phyloP scores from a whole-genome alignment of 2,797 vertebrate genomes.

The Ateles fusciceps region DNA sequence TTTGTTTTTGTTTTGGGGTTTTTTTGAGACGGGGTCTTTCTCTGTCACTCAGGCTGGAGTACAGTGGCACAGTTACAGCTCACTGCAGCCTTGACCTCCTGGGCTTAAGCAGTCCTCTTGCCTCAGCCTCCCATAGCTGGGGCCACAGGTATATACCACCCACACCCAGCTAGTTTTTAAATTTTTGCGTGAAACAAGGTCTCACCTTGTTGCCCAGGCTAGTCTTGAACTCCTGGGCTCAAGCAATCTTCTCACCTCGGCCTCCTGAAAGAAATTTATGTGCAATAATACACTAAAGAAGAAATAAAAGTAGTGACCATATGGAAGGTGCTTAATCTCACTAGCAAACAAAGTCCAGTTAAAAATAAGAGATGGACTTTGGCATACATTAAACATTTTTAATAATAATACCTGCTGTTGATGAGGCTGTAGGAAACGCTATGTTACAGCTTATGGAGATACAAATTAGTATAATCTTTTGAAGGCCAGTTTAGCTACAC shows the following conservation, averaged over 20 bases:
- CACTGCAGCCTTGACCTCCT: background rate
- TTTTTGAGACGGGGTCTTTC: background rate
- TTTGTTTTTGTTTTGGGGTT: background rate
- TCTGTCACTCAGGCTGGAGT: background rate
- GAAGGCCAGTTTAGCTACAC: background rate
- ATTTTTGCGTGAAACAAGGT: background rate
- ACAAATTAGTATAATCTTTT: conserved; percentile 8
- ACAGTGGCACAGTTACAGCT: background rate
- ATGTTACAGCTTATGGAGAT: background rate
- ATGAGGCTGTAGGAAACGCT: background rate
- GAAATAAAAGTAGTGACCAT: conserved; percentile 4
- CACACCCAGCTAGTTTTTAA: background rate
- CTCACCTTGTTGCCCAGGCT: background rate
- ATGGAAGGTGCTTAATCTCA: background rate
- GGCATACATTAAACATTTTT: conserved; percentile 13
- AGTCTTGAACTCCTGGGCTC: background rate
- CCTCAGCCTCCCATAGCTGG: background rate
- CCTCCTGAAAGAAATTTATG: background rate
- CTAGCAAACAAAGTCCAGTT: conserved; percentile 19
- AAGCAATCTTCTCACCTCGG: background rate
- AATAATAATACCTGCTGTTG: background rate
- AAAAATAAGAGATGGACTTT: conserved; percentile 44
- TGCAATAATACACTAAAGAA: conserved; percentile 4
- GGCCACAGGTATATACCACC: background rate
- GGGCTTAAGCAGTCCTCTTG: background rate